A percentile compares a stretch with the other conserved stretches of the same genome.
Evolutionary conservation across 2,113 vertebrate species (phyloP).

Genomic region (Cisticola juncidis): DNA sequence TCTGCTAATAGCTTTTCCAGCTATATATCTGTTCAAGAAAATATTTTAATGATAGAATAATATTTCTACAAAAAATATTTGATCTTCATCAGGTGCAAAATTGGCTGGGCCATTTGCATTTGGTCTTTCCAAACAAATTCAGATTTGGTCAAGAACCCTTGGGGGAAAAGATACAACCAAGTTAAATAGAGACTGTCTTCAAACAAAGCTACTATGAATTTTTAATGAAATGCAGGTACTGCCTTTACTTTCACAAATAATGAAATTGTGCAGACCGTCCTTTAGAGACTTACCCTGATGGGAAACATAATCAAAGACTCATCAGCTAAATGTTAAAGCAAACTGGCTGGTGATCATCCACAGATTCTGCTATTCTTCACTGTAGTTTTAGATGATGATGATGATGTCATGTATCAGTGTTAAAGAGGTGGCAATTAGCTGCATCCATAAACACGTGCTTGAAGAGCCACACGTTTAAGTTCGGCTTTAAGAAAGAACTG

Average conservation of each 20-base stretch:
- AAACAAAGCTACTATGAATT: not conserved
- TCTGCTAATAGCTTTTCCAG: not conserved
- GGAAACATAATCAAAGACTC: not conserved
- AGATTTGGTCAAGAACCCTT: not conserved
- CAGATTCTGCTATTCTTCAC: not conserved
- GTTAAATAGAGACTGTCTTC: not conserved
- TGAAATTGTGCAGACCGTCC: not conserved
- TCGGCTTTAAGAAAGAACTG: not conserved
- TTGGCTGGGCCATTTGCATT: not conserved
- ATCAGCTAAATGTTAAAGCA: not conserved
- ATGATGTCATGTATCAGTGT: not conserved
- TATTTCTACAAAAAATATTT: not conserved
- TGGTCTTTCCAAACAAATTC: not conserved
- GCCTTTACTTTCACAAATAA: not conserved
- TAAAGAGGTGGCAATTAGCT: not conserved
- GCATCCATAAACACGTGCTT: not conserved
- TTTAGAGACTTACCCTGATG: not conserved
- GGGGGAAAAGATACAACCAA: not conserved
- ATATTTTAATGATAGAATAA: not conserved
- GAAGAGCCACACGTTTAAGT: not conserved
- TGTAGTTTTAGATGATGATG: not conserved
- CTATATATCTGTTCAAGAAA: not conserved
- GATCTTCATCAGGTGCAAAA: not conserved
- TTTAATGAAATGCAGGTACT: conserved; percentile 10
- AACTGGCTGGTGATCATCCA: not conserved